phyloP scores from a whole-genome alignment of 2,888 invertebrate species.

The Sphaerophoria taeniata region DNA sequence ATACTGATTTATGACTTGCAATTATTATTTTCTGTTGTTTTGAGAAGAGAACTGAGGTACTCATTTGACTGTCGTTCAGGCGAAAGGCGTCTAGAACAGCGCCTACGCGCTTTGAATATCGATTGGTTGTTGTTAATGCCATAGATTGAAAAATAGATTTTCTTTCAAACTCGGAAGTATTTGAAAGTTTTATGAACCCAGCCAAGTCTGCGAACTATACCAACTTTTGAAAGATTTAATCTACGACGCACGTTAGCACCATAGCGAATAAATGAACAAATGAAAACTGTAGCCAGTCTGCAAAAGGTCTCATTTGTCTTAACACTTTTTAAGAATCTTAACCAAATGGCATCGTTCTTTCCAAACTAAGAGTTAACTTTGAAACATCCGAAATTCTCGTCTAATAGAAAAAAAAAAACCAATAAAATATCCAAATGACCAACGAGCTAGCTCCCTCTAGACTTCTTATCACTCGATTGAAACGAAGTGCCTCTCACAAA shows the following conservation, averaged over 20 bases:
- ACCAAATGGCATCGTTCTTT: no score
- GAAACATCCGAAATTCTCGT: no score
- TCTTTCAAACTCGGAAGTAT: neutral
- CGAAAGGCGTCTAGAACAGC: conserved; percentile 50
- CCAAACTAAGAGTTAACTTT: no score
- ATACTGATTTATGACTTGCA: conserved; percentile 70
- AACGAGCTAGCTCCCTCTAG: neutral
- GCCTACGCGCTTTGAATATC: conserved; percentile 52
- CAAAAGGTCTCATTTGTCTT: no score
- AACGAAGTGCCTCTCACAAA: conserved; percentile 54
- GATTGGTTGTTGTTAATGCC: conserved; percentile 32
- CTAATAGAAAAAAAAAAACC: neutral
- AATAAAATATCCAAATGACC: conserved; percentile 7
- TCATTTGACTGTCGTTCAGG: conserved; percentile 32
- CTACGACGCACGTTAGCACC: no score
- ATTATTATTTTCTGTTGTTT: conserved; percentile 53
- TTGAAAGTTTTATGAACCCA: neutral
- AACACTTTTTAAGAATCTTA: no score
- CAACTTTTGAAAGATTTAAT: no score
- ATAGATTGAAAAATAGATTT: neutral
- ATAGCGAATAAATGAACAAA: no score
- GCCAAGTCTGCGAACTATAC: no score
- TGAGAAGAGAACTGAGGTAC: neutral
- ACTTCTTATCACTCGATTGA: conserved; percentile 51
- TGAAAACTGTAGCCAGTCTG: no score